phyloP scores from a whole-genome alignment of 2,113 vertebrate species.

The Sphyrna mokarran region DNA sequence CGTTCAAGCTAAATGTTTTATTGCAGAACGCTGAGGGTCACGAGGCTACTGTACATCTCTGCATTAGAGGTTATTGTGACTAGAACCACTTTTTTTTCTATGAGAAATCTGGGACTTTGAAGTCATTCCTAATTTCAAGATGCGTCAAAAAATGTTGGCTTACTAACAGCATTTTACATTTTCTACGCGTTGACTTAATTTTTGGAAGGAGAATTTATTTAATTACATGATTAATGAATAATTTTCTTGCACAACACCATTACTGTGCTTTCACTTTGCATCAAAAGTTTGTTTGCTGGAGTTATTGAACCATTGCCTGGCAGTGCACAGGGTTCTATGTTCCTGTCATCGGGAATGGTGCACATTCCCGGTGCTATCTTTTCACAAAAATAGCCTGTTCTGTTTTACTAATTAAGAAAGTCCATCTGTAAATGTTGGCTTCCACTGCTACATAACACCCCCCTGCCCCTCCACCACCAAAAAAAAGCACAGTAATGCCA shows the following conservation, averaged over 20 bases:
- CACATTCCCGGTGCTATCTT: neutral
- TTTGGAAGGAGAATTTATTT: slow-evolving; percentile 1
- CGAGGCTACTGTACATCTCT: too few species aligned
- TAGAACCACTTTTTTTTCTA: neutral
- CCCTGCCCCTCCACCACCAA: too few species aligned
- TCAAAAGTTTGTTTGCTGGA: neutral
- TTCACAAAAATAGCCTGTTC: slow-evolving; percentile 20
- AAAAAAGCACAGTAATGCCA: neutral
- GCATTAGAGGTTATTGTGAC: neutral
- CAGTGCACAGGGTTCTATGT: slow-evolving; percentile 3
- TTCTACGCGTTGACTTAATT: neutral
- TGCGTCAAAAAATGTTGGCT: neutral
- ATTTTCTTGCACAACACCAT: neutral
- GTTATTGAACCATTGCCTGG: neutral
- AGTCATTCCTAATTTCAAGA: neutral
- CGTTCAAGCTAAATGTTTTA: neutral
- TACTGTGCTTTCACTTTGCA: neutral
- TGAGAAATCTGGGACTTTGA: neutral
- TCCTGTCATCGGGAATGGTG: neutral
- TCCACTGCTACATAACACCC: neutral
- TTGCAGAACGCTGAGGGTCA: neutral
- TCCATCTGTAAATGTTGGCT: neutral
- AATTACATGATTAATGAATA: slow-evolving; percentile 16
- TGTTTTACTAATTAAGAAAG: neutral
- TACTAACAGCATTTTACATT: neutral